Evolutionary conservation across 2,888 invertebrate species (phyloP).

Genomic region (Acleris cristana): DNA sequence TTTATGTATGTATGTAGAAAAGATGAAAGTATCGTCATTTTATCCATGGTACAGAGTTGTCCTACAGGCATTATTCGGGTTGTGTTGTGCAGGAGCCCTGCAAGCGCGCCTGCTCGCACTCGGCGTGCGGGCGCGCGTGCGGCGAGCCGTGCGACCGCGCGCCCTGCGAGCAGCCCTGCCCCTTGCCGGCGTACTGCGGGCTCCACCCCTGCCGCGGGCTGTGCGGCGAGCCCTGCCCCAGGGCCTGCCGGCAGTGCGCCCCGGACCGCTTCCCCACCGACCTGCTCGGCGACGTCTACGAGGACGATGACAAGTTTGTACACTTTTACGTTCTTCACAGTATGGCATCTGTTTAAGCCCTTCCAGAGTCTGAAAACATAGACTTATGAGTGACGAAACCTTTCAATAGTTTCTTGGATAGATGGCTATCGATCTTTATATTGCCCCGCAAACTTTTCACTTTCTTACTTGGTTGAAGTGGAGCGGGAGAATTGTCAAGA

Average conservation of each 20-base stretch:
- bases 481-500: no score
- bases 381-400: no score
- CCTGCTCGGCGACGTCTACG: conserved; percentile 66
- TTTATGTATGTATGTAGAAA: no score
- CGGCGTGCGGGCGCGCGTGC: conserved; percentile 73
- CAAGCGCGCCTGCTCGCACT: conserved; percentile 73
- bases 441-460: no score
- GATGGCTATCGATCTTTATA: no score
- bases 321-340: neutral
- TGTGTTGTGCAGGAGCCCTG: conserved; percentile 63
- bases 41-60: no score
- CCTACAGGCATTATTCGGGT: neutral
- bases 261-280: conserved; percentile 73
- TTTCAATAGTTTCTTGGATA: no score
- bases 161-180: conserved; percentile 74
- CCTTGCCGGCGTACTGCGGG: conserved; percentile 70
- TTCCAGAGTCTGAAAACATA: no score
- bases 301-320: conserved; percentile 76
- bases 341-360: neutral
- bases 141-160: conserved; percentile 69
- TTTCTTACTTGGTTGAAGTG: no score
- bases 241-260: conserved; percentile 83
- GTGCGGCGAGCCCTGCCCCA: conserved; percentile 89
- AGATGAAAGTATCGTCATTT: no score
- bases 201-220: conserved; percentile 88